Percentiles rank a stretch among this genome's conserved stretches.
Conservation (phyloP, 1,140 invertebrate genomes). For the Vollenhovia emeryi region DNA sequence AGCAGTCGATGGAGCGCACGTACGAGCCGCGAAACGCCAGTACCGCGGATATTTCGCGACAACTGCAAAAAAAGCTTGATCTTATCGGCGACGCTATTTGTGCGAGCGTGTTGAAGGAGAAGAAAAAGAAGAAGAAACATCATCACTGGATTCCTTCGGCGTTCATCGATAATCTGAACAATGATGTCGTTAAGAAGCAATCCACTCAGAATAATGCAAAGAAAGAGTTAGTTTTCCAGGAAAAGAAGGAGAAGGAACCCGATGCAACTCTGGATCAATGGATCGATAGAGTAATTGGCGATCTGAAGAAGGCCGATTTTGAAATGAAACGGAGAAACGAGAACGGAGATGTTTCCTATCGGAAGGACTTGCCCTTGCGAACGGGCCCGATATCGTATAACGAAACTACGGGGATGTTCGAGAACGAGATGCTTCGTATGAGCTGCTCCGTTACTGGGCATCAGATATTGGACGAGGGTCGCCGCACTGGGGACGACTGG, state of each 20-base stretch:
- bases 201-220: neutral
- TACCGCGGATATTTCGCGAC: neutral
- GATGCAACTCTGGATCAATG: too few species aligned
- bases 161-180: neutral
- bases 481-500: neutral
- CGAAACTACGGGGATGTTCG: neutral
- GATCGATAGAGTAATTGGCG: too few species aligned
- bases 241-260: too few species aligned
- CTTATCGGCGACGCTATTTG: neutral
- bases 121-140: neutral
- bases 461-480: constrained; percentile 52
- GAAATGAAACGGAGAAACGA: too few species aligned
- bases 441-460: constrained; percentile 65
- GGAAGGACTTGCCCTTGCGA: neutral
- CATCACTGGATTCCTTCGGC: neutral
- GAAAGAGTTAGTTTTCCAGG: too few species aligned
- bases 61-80: neutral
- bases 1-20: neutral
- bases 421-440: constrained; percentile 61
- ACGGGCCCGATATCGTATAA: neutral
- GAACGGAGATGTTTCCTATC: too few species aligned
- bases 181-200: neutral
- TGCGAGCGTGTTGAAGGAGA: neutral
- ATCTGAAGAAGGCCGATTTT: too few species aligned
- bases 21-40: neutral